These are phyloP conservation scores for Mionectes macconnelli DNA, from an alignment of 2,113 vertebrate genomes.

Conservation along the genomic window DNA sequence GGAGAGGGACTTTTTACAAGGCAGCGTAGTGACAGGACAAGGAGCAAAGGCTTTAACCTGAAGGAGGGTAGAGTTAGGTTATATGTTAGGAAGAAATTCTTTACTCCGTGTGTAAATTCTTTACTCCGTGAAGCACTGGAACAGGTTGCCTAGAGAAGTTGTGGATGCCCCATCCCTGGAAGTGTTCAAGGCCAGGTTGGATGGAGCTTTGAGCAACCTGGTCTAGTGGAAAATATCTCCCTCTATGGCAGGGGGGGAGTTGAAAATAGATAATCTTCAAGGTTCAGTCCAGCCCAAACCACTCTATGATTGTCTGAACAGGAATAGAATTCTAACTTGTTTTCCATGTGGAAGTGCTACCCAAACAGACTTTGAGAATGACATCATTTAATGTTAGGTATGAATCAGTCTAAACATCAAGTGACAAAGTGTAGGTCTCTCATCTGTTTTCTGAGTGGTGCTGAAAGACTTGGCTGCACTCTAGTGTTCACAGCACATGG, in stretches of 20 bases:
- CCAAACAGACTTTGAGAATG: neutral
- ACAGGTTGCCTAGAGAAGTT: neutral
- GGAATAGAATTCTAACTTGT: neutral
- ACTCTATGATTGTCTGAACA: neutral
- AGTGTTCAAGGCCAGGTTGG: neutral
- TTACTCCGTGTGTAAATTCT: rapidly evolving
- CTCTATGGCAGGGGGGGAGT: neutral
- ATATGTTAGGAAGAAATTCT: neutral
- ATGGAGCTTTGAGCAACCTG: neutral
- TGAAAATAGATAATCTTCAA: neutral
- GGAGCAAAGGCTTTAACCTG: neutral
- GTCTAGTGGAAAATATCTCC: neutral
- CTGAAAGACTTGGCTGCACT: constrained; percentile 41
- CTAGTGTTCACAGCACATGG: neutral
- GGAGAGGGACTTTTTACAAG: neutral
- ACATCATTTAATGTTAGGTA: neutral
- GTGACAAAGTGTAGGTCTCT: neutral
- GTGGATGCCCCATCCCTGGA: neutral
- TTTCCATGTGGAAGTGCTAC: neutral
- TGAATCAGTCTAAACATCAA: neutral
- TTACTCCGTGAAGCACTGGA: rapidly evolving
- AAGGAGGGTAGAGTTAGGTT: neutral
- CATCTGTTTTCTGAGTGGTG: neutral
- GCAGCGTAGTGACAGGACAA: neutral
- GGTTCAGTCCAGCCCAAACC: neutral